Evolutionary conservation across 2,888 invertebrate genomes (phyloP).

Genomic region (Hyles lineata): DNA sequence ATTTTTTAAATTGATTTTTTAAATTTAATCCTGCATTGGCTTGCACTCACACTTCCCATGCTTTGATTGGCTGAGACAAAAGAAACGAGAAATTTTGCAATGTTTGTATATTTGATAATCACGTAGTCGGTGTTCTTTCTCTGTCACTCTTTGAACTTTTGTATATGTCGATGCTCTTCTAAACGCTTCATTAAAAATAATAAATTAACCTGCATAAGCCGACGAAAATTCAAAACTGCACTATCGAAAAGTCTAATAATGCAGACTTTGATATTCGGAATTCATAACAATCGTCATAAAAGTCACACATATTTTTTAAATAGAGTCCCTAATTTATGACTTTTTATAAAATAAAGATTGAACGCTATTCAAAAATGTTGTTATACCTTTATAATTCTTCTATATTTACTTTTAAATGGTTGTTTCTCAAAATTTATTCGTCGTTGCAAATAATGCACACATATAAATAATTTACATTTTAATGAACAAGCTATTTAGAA

Average conservation of each 20-base stretch:
- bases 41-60: slow-evolving; percentile 78
- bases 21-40: slow-evolving; percentile 71
- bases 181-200: not conserved
- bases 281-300: not conserved
- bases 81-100: slow-evolving; percentile 31
- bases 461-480: no score
- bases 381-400: no score
- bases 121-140: slow-evolving; percentile 84
- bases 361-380: no score
- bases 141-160: slow-evolving; percentile 73
- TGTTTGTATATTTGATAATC: slow-evolving; percentile 63
- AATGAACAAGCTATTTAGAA: not conserved
- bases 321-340: no score
- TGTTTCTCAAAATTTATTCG: no score
- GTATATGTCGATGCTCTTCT: slow-evolving; percentile 59
- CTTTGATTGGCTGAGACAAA: slow-evolving; percentile 61
- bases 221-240: no score
- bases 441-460: no score
- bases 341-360: not conserved
- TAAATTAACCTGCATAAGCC: no score
- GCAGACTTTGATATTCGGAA: no score
- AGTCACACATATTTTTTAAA: no score
- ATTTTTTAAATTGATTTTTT: slow-evolving; percentile 60
- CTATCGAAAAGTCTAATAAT: no score
- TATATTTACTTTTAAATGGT: no score